phyloP scores from a whole-genome alignment of 1,140 invertebrate genomes.

The Colletes latitarsis region DNA sequence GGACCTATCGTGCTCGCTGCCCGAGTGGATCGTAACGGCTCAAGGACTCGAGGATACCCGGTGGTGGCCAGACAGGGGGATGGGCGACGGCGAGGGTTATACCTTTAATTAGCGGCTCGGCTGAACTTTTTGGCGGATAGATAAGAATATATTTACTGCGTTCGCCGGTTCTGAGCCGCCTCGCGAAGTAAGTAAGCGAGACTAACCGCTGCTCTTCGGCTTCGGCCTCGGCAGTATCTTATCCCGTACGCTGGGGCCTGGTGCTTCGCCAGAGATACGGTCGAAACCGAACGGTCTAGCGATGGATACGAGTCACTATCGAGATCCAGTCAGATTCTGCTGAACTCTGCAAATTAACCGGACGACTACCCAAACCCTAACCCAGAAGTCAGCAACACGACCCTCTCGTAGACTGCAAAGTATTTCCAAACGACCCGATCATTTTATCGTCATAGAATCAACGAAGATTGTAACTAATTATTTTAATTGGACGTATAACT shows the following conservation, averaged over 20 bases:
- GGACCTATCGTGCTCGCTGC: background rate
- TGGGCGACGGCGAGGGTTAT: constrained; percentile 51
- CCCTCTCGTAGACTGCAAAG: no score
- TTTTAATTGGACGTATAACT: no score
- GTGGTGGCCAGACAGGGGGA: constrained; percentile 22
- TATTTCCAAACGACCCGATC: no score
- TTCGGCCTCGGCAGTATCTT: constrained; percentile 64
- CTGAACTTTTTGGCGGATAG: constrained; percentile 73
- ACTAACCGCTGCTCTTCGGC: constrained; percentile 61
- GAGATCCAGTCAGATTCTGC: constrained; percentile 32
- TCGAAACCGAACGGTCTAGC: constrained; percentile 54
- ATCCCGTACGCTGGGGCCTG: constrained; percentile 48
- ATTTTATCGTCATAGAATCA: no score
- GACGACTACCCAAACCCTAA: no score
- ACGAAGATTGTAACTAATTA: no score
- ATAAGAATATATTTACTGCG: constrained; percentile 74
- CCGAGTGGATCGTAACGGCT: background rate
- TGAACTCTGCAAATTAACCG: background rate
- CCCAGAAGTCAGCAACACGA: no score
- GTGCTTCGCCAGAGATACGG: constrained; percentile 54
- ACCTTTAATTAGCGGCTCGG: constrained; percentile 73
- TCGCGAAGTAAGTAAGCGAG: constrained; percentile 55
- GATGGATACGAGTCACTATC: constrained; percentile 57
- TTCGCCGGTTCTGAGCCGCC: constrained; percentile 37
- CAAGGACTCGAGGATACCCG: background rate